Conservation (phyloP, 2,797 vertebrate genomes). For the Kryptopterus vitreolus region DNA sequence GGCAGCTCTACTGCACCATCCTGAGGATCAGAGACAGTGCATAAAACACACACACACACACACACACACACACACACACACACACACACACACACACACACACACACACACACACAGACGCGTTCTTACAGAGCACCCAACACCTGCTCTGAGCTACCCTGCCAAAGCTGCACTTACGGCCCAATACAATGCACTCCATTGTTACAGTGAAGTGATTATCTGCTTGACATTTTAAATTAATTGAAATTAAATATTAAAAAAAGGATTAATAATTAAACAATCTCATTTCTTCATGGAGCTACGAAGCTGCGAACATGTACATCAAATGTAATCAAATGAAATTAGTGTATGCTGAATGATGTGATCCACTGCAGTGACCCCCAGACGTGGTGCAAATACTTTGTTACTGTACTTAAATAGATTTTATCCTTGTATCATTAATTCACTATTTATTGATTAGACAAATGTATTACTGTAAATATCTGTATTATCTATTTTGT, state of each 20-base stretch:
- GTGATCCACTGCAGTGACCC: no score
- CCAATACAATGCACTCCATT: slow-evolving; percentile 17
- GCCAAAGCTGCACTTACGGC: slow-evolving; percentile 33
- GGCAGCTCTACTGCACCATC: slow-evolving; percentile 69
- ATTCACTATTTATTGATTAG: no score
- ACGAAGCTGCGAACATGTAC: not conserved
- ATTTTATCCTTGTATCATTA: no score
- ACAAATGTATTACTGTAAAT: no score
- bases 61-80: slow-evolving; percentile 48
- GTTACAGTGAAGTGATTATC: not conserved
- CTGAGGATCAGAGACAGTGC: slow-evolving; percentile 71
- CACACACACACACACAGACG: slow-evolving; percentile 38
- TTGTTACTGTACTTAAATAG: no score
- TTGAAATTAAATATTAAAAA: not conserved
- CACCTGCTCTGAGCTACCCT: slow-evolving; percentile 49
- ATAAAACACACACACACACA: slow-evolving; percentile 55
- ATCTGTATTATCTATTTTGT: no score
- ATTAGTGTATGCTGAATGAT: not conserved
- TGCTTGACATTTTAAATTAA: not conserved
- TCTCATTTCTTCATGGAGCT: not conserved
- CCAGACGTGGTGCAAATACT: no score
- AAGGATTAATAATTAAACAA: not conserved
- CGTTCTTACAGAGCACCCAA: slow-evolving; percentile 47
- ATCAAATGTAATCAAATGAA: not conserved
- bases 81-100: slow-evolving; percentile 44